Base-by-base conservation (phyloP, 2,888 invertebrate species). In the Conops quadrifasciatus region DNA sequence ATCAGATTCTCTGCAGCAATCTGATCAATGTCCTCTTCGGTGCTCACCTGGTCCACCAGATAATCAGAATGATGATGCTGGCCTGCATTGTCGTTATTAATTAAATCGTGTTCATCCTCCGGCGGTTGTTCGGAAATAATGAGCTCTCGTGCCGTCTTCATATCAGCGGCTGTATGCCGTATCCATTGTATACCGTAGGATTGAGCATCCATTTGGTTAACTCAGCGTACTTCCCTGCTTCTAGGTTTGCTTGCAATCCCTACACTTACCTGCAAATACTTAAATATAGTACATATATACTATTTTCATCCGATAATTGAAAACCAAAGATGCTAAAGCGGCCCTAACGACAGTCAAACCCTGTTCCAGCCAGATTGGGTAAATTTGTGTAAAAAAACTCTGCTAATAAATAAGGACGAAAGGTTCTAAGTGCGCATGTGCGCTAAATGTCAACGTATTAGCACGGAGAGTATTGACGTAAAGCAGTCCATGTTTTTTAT, bases 1-100 rank as follows among this genome's bases (percentile, higher is more conserved):
- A 90, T 90, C 45, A 90, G 82, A 80, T 90, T 90, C 79, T 90
- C 90, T 1, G 90, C 90, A 15, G 90, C 90, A 84, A 89, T 89
- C 85, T 90, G 90, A 78, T 90, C 90, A 24, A 86, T 78, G 59
- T 82, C 82, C 64, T 76, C 80, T 16, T 79, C 81, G 24, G 75
- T 76, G 59, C 72, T 24, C 30, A 75, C 72, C 5, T 75, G 76
- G 36, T 73, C 72, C 2, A 72, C 75, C 60, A 77, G 64, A 67
- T 71, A 75, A n/a, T 73, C 70, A 1, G 71, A 60, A 65, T 0
- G 74, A 64, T 13, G 72, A 67, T 70, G 70, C 9, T 36, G 28
- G 26, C 28, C 51, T 30, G n/a, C 62, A 36, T 13, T 43, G 9
- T 51, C 43, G 45, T 60, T 53, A 5, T n/a, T 60, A 11, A 71